Conservation (phyloP, 2,888 invertebrate species). For the Achlya flavicornis region DNA sequence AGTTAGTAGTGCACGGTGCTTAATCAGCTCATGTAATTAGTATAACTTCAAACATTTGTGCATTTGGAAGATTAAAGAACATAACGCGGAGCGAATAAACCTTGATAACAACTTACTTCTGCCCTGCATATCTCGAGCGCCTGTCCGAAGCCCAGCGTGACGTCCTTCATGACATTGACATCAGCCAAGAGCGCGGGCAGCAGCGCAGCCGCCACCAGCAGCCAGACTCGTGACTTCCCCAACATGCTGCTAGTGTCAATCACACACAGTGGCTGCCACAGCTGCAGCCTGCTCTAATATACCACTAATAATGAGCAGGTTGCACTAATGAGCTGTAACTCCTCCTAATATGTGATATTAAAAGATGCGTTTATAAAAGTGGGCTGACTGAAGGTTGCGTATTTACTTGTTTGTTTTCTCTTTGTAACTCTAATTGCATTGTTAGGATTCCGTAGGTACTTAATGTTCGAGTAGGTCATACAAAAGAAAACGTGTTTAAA, state of each 20-base stretch:
- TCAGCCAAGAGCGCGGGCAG: constrained; percentile 32
- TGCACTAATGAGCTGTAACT: neutral
- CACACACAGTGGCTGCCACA: neutral
- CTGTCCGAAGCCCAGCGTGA: constrained; percentile 76
- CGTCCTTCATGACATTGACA: constrained; percentile 69
- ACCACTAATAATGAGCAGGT: constrained; percentile 15
- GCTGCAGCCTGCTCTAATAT: neutral
- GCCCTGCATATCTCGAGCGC: constrained; percentile 71
- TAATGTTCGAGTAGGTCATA: neutral
- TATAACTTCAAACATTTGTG: too few relatives aligned
- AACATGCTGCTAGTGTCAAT: constrained; percentile 10
- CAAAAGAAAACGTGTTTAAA: too few relatives aligned
- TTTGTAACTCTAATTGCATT: neutral
- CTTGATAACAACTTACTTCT: constrained; percentile 49
- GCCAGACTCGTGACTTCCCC: constrained; percentile 17
- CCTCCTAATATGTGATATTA: neutral
- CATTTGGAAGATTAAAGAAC: too few relatives aligned
- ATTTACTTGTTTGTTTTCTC: constrained; percentile 5
- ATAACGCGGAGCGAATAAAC: neutral
- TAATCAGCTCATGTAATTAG: too few relatives aligned
- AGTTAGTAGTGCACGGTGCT: too few relatives aligned
- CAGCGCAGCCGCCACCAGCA: constrained; percentile 24
- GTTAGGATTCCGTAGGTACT: neutral
- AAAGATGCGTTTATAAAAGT: neutral
- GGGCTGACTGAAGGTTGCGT: too few relatives aligned